These are phyloP conservation scores for Atrichornis clamosus DNA, from an alignment of 2,113 vertebrate species.

Conservation along the genomic window DNA sequence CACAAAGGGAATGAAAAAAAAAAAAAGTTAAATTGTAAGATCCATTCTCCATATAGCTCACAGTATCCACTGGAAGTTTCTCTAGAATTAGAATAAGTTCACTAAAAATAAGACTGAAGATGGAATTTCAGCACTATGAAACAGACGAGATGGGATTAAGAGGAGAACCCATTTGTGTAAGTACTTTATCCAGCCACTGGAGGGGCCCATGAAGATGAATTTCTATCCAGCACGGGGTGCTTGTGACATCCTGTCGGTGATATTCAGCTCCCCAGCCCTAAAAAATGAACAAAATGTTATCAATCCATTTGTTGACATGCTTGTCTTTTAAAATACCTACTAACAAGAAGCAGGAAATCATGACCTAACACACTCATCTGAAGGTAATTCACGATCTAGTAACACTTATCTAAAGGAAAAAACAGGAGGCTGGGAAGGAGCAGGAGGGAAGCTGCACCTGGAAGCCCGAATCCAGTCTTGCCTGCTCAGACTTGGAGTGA, in stretches of 20 bases:
- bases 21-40: constrained; percentile 57
- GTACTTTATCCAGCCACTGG: constrained; percentile 98
- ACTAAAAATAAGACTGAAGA: constrained; percentile 56
- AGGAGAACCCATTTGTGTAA: constrained; percentile 97
- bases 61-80: constrained; percentile 76
- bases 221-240: constrained; percentile 98
- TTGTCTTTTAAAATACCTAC: neutral
- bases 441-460: neutral
- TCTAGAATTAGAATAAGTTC: constrained; percentile 77
- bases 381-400: neutral
- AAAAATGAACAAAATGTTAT: neutral
- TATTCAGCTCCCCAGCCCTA: constrained; percentile 98
- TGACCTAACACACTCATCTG: neutral
- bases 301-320: neutral
- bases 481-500: fast-evolving
- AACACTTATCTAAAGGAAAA: neutral
- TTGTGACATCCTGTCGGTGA: constrained; percentile 95
- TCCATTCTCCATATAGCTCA: constrained; percentile 75
- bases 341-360: neutral
- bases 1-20: constrained; percentile 64
- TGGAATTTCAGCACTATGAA: constrained; percentile 84
- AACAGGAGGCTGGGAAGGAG: neutral
- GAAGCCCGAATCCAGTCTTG: neutral
- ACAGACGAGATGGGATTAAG: constrained; percentile 97
- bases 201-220: constrained; percentile 96